A percentile compares a stretch with the other conserved stretches of the same genome.
Evolutionary conservation across 2,888 invertebrate genomes (phyloP).

Genomic region (Acanthosepion esculentum): DNA sequence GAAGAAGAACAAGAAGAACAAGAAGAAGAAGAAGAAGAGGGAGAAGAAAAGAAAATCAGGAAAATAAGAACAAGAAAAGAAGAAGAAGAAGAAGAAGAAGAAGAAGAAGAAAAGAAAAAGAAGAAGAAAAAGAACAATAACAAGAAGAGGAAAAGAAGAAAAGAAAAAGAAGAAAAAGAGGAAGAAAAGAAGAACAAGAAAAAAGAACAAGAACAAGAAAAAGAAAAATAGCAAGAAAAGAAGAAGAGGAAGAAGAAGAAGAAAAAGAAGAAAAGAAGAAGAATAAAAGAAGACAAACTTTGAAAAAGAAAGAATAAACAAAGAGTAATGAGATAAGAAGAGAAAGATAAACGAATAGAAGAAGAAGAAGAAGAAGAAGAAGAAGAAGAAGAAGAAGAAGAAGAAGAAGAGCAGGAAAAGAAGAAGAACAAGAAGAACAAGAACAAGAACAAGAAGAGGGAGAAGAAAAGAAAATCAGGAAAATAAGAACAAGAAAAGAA

Average conservation of each 20-base stretch:
- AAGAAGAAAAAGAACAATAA: neutral
- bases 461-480: too few species aligned
- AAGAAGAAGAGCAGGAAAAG: too few species aligned
- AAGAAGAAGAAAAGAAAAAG: neutral
- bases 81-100: neutral
- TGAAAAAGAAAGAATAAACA: neutral
- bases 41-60: too few species aligned
- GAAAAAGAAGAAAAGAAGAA: rapidly evolving
- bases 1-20: neutral
- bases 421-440: neutral
- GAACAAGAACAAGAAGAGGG: too few species aligned
- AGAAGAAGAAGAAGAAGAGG: neutral
- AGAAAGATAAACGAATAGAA: neutral
- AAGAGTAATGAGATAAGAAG: neutral
- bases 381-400: rapidly evolving
- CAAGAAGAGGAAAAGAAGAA: rapidly evolving
- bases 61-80: neutral
- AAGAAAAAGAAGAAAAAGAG: neutral
- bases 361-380: neutral
- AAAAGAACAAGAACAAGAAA: neutral
- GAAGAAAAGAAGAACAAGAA: rapidly evolving
- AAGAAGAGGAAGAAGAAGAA: rapidly evolving
- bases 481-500: too few species aligned
- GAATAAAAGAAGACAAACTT: too few species aligned
- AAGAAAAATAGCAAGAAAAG: neutral